Evolutionary conservation across 2,888 invertebrate species (phyloP), one percentile per base, ranked within the genome.

Genomic region (Drosophila multiciliata): DNA sequence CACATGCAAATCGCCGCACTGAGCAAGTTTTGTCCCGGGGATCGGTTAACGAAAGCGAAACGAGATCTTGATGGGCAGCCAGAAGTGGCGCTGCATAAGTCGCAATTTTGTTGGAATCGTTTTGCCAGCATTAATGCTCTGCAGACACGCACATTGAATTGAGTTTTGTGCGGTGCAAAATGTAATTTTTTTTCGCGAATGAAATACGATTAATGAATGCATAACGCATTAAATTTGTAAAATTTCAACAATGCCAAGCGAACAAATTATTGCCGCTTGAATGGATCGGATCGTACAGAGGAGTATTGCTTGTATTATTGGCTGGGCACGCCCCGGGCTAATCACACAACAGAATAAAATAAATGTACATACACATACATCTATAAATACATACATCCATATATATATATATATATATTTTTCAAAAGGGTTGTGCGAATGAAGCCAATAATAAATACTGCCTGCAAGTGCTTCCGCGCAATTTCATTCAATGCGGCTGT

Each of bases 401-500:
- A 12, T 6, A 36, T 36, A 6, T 2, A 36, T 12, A 12, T 11
- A 35, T 36, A 45, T 6, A 45, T 45, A 15, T 20, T 15, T 45
- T 38, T 64, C 49, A 63, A 77, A 89, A 88, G 84, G 87, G 87
- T 79, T 89, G 73, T 61, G 78, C 85, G 87, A 89, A 89, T 83
- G 81, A 87, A 87, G 86, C 86, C 90, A 87, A 87, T 87, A 89
- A 89, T 50, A 36, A 60, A 60, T 50, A 83, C 86, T 81, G 89
- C 72, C 89, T 74, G 83, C 88, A 85, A 89, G 88, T 87, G 87
- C 87, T 87, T 87, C 87, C 87, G 87, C 87, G 88, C 87, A 87
- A 87, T 87, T 87, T 87, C 90, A 85, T 87, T 84, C 72, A 58
- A 26, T 62, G 48, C 50, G 38, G 55, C 59, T 33, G 32, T 33